Evolutionary conservation across 2,113 vertebrate species (phyloP).

Genomic region (Coptodon bakossiorum): DNA sequence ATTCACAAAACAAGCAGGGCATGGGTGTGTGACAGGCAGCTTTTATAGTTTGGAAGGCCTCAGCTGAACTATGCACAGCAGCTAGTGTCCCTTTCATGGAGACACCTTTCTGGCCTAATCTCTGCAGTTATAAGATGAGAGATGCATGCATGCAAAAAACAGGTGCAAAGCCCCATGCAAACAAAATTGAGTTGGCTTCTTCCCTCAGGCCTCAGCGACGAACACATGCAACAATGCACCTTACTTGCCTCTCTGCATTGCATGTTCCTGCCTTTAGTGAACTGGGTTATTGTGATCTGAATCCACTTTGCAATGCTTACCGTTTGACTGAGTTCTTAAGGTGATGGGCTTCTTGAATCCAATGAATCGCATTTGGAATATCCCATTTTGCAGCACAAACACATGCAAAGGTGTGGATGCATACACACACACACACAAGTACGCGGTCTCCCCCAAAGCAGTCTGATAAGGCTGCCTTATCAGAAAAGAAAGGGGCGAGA

Average conservation of each 20-base stretch:
- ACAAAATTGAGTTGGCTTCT: constrained; percentile 2
- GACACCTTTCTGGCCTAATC: constrained; percentile 17
- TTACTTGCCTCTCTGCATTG: neutral
- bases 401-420: constrained; percentile 51
- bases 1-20: neutral
- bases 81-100: neutral
- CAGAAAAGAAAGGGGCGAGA: constrained; percentile 65
- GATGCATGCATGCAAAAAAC: neutral
- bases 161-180: neutral
- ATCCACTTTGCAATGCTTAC: constrained; percentile 28
- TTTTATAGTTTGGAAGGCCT: neutral
- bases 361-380: constrained; percentile 52
- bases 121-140: constrained; percentile 4
- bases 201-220: neutral
- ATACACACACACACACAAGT: constrained; percentile 13
- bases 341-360: constrained; percentile 38
- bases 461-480: constrained; percentile 82
- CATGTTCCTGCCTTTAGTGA: neutral
- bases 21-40: neutral
- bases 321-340: constrained; percentile 50
- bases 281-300: constrained; percentile 36
- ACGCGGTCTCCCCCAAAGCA: constrained; percentile 57
- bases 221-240: neutral
- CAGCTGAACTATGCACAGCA: neutral
- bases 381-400: constrained; percentile 62